phyloP scores from a whole-genome alignment of 1,140 invertebrate genomes.

The Chironomus tepperi region DNA sequence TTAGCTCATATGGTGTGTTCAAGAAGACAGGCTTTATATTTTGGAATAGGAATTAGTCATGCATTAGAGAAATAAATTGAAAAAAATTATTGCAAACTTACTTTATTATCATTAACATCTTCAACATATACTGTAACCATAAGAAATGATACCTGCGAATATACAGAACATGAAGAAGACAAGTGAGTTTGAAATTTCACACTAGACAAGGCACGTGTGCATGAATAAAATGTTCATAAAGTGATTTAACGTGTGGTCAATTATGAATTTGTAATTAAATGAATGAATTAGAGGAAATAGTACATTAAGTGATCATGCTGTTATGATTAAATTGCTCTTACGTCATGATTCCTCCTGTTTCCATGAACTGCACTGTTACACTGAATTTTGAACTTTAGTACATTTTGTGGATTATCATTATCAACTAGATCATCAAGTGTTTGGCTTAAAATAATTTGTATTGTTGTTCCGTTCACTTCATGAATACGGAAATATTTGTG shows the following conservation, averaged over 20 bases:
- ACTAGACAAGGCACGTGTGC: conserved; percentile 31
- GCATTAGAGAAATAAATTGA: not conserved
- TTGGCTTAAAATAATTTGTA: conserved; percentile 61
- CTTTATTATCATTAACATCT: conserved; percentile 53
- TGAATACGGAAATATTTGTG: conserved; percentile 37
- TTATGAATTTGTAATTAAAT: not conserved
- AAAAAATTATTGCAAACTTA: not conserved
- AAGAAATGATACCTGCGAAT: conserved; percentile 50
- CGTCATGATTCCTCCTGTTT: conserved; percentile 40
- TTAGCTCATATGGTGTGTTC: conserved; percentile 64
- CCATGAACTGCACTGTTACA: conserved; percentile 40
- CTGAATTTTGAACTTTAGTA: conserved; percentile 68
- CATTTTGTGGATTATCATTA: conserved; percentile 64
- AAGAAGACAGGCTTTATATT: conserved; percentile 67
- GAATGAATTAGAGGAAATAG: not conserved
- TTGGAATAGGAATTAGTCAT: not conserved
- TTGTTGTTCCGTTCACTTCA: conserved; percentile 54
- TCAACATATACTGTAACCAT: conserved; percentile 78
- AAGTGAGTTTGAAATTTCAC: conserved; percentile 24
- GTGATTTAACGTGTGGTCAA: conserved; percentile 1
- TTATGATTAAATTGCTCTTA: conserved; percentile 29
- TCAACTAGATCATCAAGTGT: conserved; percentile 72
- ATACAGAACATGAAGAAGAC: conserved; percentile 46
- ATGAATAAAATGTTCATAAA: not conserved
- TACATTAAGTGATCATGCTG: not conserved